phyloP scores from a whole-genome alignment of 2,113 vertebrate species.

The Elephantulus edwardii region DNA sequence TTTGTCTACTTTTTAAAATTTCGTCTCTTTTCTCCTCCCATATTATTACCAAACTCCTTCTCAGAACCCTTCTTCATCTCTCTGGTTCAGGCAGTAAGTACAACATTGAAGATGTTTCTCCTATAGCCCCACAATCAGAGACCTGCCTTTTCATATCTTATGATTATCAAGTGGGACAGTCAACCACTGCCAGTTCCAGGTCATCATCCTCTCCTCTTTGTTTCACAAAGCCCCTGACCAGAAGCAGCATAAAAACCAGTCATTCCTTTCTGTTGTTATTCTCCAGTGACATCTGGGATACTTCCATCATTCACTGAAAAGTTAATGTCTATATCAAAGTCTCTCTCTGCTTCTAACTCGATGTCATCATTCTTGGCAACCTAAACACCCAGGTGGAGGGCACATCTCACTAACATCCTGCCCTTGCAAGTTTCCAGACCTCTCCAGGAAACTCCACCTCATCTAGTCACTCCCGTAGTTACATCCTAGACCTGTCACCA shows the following conservation, averaged over 20 bases:
- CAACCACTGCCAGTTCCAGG: background rate
- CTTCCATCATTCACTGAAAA: constrained; percentile 57
- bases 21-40: background rate
- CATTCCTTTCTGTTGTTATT: background rate
- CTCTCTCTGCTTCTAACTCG: constrained; percentile 27
- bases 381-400: constrained; percentile 22
- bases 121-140: background rate
- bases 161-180: accelerated
- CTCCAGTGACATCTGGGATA: constrained; percentile 31
- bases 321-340: constrained; percentile 31
- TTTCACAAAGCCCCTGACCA: background rate
- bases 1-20: too few species aligned
- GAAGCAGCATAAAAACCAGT: background rate
- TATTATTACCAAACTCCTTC: background rate
- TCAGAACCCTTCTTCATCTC: background rate
- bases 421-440: constrained; percentile 39
- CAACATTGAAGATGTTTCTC: background rate
- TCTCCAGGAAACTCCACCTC: constrained; percentile 61
- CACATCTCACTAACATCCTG: constrained; percentile 8
- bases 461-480: background rate
- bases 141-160: background rate
- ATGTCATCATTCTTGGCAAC: constrained; percentile 56
- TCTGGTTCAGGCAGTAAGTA: background rate
- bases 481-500: background rate
- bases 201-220: background rate